These are phyloP conservation scores for Microplitis manilae DNA, from an alignment of 2,888 invertebrate species.

Conservation along the genomic window DNA sequence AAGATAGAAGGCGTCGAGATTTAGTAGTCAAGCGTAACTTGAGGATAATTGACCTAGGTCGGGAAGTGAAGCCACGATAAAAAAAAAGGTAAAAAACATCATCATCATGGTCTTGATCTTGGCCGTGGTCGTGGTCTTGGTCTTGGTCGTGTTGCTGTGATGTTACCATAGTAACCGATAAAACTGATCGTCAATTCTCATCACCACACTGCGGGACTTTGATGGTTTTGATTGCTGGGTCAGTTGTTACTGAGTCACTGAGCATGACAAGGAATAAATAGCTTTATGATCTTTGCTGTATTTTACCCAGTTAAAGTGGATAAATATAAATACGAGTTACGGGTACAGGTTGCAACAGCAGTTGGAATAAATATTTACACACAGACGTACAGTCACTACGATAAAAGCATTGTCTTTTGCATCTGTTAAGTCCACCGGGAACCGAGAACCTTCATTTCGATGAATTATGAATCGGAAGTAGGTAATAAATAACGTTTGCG, in stretches of 20 bases:
- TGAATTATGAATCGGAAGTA: slow-evolving; percentile 39
- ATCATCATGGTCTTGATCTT: neutral
- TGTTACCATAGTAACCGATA: slow-evolving; percentile 15
- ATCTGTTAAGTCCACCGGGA: slow-evolving; percentile 4
- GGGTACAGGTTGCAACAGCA: neutral
- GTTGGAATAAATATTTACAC: neutral
- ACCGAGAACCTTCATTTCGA: neutral
- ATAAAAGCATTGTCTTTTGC: slow-evolving; percentile 35
- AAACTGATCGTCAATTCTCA: slow-evolving; percentile 14
- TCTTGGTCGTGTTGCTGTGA: neutral
- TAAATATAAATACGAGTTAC: neutral
- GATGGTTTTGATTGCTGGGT: slow-evolving; percentile 23
- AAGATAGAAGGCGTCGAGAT: slow-evolving; percentile 14
- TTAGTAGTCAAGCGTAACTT: slow-evolving; percentile 29
- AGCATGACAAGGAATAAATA: slow-evolving; percentile 34
- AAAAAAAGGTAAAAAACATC: neutral
- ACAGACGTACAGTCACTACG: no score
- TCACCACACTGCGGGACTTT: neutral
- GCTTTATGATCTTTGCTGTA: slow-evolving; percentile 10
- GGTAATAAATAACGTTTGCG: slow-evolving; percentile 26
- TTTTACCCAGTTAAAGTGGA: neutral
- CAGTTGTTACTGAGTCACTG: slow-evolving; percentile 30
- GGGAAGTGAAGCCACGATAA: neutral
- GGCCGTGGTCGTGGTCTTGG: neutral
- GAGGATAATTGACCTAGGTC: slow-evolving; percentile 26